Evolutionary conservation across 1,140 invertebrate species (phyloP).

Genomic region (Babylonia areolata): DNA sequence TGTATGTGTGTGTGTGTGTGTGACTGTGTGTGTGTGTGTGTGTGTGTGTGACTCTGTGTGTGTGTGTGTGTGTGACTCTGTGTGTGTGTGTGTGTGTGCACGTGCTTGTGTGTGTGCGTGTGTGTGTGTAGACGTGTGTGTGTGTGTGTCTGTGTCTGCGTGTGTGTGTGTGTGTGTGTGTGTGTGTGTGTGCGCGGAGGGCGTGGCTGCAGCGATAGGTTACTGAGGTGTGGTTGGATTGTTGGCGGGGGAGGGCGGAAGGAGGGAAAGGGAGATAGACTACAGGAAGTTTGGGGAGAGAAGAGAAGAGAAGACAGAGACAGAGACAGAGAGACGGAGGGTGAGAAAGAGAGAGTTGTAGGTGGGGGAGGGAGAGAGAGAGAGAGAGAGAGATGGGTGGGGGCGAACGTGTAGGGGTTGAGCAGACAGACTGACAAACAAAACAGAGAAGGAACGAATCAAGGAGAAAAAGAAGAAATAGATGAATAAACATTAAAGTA

Average conservation of each 20-base stretch:
- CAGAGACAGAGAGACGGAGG: background rate
- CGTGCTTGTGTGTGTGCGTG: background rate
- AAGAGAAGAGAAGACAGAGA: background rate
- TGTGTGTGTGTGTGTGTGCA: slow-evolving; percentile 6
- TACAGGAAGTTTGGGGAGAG: no score
- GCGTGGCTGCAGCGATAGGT: slow-evolving; percentile 60
- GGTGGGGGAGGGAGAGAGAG: background rate
- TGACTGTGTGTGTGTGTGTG: background rate
- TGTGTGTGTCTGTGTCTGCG: background rate
- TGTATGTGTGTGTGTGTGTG: slow-evolving; percentile 20
- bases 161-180: background rate
- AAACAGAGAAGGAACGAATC: background rate
- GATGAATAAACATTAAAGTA: no score
- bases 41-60: background rate
- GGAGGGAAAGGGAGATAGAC: background rate
- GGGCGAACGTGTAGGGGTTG: background rate
- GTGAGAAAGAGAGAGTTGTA: background rate
- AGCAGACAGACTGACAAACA: background rate
- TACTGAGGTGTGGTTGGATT: slow-evolving; percentile 53
- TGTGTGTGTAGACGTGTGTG: background rate
- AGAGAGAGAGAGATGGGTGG: background rate
- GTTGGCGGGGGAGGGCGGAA: slow-evolving; percentile 75
- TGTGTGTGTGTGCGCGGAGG: no score
- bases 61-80: background rate
- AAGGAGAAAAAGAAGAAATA: background rate